phyloP scores from a whole-genome alignment of 1,140 invertebrate species.

The Ips nitidus region DNA sequence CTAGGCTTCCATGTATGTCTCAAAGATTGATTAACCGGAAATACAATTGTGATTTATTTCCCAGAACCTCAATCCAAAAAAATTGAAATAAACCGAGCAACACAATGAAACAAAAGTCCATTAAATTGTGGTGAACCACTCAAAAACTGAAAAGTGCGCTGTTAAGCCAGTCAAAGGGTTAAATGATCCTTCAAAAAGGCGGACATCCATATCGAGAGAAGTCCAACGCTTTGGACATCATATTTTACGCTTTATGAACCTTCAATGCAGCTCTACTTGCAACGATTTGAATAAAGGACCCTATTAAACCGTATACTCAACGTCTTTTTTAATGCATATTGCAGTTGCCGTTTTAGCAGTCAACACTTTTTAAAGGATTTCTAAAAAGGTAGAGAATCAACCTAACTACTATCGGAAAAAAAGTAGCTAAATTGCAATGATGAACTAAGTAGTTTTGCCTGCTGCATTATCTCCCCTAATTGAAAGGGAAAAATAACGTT shows the following conservation, averaged over 20 bases:
- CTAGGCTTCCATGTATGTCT: neutral
- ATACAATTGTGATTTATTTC: too few relatives aligned
- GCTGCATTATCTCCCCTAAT: too few relatives aligned
- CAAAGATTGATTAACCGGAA: neutral
- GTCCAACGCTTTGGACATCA: conserved; percentile 33
- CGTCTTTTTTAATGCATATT: conserved; percentile 14
- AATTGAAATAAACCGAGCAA: too few relatives aligned
- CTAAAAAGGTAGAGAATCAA: too few relatives aligned
- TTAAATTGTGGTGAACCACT: conserved; percentile 25
- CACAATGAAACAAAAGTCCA: conserved; percentile 12
- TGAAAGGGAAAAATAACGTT: too few relatives aligned
- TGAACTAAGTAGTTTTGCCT: too few relatives aligned
- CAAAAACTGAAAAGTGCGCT: conserved; percentile 35
- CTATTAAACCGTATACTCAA: conserved; percentile 26
- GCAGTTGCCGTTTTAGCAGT: conserved; percentile 1
- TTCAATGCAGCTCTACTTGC: conserved; percentile 30
- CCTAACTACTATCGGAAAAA: too few relatives aligned
- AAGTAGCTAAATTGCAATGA: too few relatives aligned
- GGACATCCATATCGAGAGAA: conserved; percentile 34
- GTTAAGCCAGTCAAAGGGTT: conserved; percentile 40
- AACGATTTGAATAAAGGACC: conserved; percentile 31
- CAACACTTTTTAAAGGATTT: too few relatives aligned
- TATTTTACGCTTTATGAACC: conserved; percentile 35
- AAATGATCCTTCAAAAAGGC: conserved; percentile 45
- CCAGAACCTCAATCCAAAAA: too few relatives aligned